phyloP scores from a whole-genome alignment of 2,888 invertebrate species.

The Herminia tarsipennalis region DNA sequence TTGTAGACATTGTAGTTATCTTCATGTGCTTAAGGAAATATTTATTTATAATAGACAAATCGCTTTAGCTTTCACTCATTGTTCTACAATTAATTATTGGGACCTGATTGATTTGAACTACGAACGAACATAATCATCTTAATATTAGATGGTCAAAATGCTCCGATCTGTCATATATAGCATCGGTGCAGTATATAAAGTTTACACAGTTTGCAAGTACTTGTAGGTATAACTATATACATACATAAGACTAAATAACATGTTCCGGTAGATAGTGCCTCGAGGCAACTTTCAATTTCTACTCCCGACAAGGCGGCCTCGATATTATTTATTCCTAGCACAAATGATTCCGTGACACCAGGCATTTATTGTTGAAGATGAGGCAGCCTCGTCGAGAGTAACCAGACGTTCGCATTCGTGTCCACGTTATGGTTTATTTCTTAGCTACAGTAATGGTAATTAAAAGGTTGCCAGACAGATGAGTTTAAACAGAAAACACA shows the following conservation, averaged over 20 bases:
- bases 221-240: neutral
- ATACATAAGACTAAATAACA: constrained; percentile 12
- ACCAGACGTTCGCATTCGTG: constrained; percentile 7
- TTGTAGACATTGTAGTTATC: too few relatives aligned
- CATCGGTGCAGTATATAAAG: too few relatives aligned
- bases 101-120: too few relatives aligned
- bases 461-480: constrained; percentile 6
- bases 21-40: too few relatives aligned
- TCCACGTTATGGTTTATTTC: constrained; percentile 12
- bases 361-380: constrained; percentile 7
- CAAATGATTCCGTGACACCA: constrained; percentile 2
- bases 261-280: constrained; percentile 11
- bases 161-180: too few relatives aligned
- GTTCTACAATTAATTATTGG: too few relatives aligned
- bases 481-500: too few relatives aligned
- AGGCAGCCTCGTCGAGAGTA: constrained; percentile 2
- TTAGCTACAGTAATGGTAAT: constrained; percentile 9
- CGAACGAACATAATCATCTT: too few relatives aligned
- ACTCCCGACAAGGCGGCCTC: constrained; percentile 1
- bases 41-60: too few relatives aligned
- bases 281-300: constrained; percentile 6
- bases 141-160: too few relatives aligned
- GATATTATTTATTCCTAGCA: neutral
- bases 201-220: constrained; percentile 9
- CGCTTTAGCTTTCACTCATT: too few relatives aligned